Base-by-base conservation (phyloP, 2,797 vertebrate species). In the Erpetoichthys calabaricus region DNA sequence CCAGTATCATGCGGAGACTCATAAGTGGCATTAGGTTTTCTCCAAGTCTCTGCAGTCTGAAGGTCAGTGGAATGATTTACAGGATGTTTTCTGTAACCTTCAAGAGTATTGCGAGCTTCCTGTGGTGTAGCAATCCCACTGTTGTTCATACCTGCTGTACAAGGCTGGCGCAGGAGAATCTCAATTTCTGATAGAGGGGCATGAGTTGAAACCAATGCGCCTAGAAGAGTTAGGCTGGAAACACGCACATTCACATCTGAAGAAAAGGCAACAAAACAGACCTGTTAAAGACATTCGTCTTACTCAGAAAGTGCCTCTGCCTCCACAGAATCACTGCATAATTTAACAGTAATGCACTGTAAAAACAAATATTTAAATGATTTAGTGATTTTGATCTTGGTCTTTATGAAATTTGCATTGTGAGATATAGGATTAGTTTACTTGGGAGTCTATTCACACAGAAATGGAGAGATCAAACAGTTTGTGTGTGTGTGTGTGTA, bases 171-270 rank as follows among this genome's bases (percentile, higher is more conserved):
- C 55, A 99, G 73, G 10, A 99, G 91, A 5, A 94, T 76, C 75
- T 84, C 87, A 47, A 98, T 88, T 67, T 99, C 96, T 1, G 94
- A 87, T 5, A 96, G 77, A 47, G 96, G 92, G 0, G 91, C 89
- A 49, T 97, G 91, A 45, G 86, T 83, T 0, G 90, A 94, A 8
- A 98, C 75, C 3, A 97, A 62, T 2, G 93, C 88, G 3, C 94
- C 92, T 3, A 96, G 73, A 25, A 99, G 77, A 0, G 93, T 98
- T 58, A 99, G 84, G 44, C 90, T 91, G 0, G 91, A 93, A 56
- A 98, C 96, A 0, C 93, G 89, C 7, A 99, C 94, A 0, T 93
- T 98, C n/a, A 94, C 95, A 51, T 99, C 96, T 98, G 7, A 25
- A 54, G 10, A 25, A 54, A 3, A 25, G 42, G 7, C 8, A 8